Evolutionary conservation across 2,797 vertebrate genomes (phyloP).

Genomic region (Nothura maculosa): DNA sequence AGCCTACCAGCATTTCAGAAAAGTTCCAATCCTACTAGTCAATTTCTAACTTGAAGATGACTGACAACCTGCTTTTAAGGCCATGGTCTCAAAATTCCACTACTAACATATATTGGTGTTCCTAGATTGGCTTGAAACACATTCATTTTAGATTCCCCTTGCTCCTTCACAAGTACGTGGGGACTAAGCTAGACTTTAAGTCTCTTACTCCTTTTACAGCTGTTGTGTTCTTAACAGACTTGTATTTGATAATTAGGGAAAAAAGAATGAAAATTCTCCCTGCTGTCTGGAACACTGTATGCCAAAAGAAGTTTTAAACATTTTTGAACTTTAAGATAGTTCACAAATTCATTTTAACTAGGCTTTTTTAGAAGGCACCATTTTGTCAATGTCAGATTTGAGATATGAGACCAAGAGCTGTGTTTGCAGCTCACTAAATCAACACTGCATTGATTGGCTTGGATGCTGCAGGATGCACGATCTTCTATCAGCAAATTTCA

Average conservation of each 20-base stretch:
- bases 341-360: background rate
- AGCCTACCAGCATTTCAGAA: background rate
- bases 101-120: background rate
- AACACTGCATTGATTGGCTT: background rate
- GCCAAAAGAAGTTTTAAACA: background rate
- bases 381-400: background rate
- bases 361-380: background rate
- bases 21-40: background rate
- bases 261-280: background rate
- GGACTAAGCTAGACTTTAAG: too few species aligned
- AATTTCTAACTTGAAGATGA: background rate
- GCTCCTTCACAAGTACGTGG: background rate
- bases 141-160: background rate
- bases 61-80: background rate
- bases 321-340: background rate
- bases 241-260: background rate
- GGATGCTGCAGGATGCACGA: background rate
- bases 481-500: background rate
- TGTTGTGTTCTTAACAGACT: background rate
- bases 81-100: background rate
- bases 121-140: background rate
- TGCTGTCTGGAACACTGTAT: fast-evolving
- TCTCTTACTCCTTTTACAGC: background rate
- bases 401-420: background rate
- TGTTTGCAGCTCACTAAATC: background rate